Conservation (phyloP, 2,113 vertebrate genomes). For the Aphyosemion australe region DNA sequence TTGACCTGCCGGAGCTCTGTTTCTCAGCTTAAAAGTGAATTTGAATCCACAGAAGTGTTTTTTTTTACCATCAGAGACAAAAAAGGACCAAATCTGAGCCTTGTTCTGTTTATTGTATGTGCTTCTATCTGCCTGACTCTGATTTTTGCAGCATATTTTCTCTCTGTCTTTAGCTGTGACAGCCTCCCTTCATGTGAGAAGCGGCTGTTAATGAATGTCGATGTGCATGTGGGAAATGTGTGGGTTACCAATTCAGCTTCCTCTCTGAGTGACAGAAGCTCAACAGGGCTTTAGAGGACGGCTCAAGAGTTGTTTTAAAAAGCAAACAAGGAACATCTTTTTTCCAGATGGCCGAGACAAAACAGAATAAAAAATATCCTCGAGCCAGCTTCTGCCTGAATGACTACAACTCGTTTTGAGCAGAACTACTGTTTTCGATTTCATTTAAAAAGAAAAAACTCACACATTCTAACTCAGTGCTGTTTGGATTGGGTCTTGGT, state of each 20-base stretch:
- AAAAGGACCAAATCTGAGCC: conserved; percentile 21
- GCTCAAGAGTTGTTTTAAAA: conserved; percentile 43
- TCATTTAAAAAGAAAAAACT: conserved; percentile 26
- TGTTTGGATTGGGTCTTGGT: conserved; percentile 43
- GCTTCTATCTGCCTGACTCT: conserved; percentile 23
- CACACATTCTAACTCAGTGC: conserved; percentile 28
- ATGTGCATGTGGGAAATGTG: conserved; percentile 53
- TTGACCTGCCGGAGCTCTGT: conserved; percentile 42
- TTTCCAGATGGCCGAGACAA: conserved; percentile 59
- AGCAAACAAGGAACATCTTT: conserved; percentile 57
- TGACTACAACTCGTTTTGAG: conserved; percentile 45
- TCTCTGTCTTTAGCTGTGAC: conserved; percentile 36
- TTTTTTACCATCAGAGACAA: conserved; percentile 12
- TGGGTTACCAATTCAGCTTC: conserved; percentile 46
- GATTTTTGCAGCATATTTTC: conserved; percentile 35
- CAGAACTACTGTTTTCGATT: conserved; percentile 31
- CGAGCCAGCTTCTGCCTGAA: conserved; percentile 23
- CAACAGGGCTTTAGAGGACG: conserved; percentile 51
- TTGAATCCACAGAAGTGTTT: conserved; percentile 25
- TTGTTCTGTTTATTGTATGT: conserved; percentile 3
- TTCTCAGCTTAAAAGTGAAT: conserved; percentile 13
- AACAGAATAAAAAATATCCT: conserved; percentile 35
- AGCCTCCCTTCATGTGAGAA: conserved; percentile 48
- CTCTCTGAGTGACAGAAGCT: conserved; percentile 59
- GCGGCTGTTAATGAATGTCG: conserved; percentile 57